Conservation (phyloP, 37 sponge, comb jelly and placozoan species). For the Beroe forskalii region DNA sequence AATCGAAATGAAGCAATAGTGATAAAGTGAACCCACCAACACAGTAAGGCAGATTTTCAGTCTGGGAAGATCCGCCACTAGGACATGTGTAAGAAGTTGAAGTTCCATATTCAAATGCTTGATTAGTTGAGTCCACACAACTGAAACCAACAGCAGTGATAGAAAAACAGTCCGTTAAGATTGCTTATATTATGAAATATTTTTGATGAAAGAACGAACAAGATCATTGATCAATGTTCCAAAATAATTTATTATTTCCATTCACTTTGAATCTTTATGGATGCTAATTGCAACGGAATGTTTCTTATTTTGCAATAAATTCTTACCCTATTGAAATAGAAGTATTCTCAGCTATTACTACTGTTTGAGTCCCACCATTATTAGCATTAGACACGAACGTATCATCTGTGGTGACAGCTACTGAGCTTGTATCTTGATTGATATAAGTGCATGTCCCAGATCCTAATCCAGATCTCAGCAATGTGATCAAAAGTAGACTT, state of each 20-base stretch:
- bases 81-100: not conserved
- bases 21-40: not conserved
- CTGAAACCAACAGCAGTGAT: too few relatives aligned
- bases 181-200: too few relatives aligned
- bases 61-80: not conserved
- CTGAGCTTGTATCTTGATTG: not conserved
- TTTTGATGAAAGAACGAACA: too few relatives aligned
- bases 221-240: too few relatives aligned
- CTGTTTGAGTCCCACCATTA: not conserved
- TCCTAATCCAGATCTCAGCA: not conserved
- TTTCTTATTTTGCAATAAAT: too few relatives aligned
- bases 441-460: not conserved
- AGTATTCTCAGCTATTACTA: not conserved
- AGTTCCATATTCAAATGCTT: not conserved
- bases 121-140: not conserved
- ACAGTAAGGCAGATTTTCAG: not conserved
- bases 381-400: not conserved
- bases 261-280: too few relatives aligned
- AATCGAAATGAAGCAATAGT: too few relatives aligned
- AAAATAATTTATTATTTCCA: too few relatives aligned
- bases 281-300: too few relatives aligned
- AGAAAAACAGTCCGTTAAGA: too few relatives aligned
- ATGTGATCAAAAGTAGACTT: not conserved
- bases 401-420: not conserved
- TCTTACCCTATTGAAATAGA: not conserved